Percentiles rank a stretch among this genome's conserved stretches.
These are phyloP conservation scores for Pilophorus perplexus DNA, from an alignment of 2,888 invertebrate genomes.

Conservation along the genomic window DNA sequence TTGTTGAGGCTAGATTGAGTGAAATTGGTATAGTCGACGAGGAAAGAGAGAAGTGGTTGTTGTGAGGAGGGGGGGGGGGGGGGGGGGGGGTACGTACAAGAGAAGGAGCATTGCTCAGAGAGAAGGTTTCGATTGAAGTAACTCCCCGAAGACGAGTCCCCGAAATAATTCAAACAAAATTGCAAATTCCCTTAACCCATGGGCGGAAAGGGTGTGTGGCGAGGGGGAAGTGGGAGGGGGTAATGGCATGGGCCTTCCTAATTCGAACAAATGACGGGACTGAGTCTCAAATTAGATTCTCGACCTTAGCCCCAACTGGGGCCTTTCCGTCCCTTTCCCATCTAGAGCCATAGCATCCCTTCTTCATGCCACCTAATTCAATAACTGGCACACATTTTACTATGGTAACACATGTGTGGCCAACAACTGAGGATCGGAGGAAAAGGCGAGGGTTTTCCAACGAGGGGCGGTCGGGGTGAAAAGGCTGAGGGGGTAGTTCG, in stretches of 20 bases:
- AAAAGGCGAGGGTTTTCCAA: neutral
- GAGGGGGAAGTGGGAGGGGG: constrained; percentile 8
- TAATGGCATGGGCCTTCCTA: constrained; percentile 47
- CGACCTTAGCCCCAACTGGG: constrained; percentile 52
- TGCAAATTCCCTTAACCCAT: constrained; percentile 47
- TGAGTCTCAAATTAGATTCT: constrained; percentile 48
- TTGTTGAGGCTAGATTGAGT: too few relatives aligned
- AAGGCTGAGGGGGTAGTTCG: constrained; percentile 22
- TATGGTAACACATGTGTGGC: constrained; percentile 49
- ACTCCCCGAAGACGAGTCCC: constrained; percentile 39
- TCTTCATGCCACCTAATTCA: constrained; percentile 46
- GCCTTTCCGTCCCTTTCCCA: constrained; percentile 54
- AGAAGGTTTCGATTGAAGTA: constrained; percentile 31
- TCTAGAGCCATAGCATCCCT: constrained; percentile 8
- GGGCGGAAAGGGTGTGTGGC: constrained; percentile 20
- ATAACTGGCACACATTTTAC: constrained; percentile 49
- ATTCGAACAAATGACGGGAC: constrained; percentile 49
- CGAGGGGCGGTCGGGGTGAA: neutral
- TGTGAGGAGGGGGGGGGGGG: neutral
- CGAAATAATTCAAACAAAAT: constrained; percentile 49
- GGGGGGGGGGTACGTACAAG: neutral
- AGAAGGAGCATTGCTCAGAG: too few relatives aligned
- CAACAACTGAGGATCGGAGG: constrained; percentile 29
- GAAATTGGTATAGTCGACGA: too few relatives aligned
- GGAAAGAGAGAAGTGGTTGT: neutral